Base-by-base conservation (phyloP, 1,140 invertebrate genomes). In the Holotrichia oblita region DNA sequence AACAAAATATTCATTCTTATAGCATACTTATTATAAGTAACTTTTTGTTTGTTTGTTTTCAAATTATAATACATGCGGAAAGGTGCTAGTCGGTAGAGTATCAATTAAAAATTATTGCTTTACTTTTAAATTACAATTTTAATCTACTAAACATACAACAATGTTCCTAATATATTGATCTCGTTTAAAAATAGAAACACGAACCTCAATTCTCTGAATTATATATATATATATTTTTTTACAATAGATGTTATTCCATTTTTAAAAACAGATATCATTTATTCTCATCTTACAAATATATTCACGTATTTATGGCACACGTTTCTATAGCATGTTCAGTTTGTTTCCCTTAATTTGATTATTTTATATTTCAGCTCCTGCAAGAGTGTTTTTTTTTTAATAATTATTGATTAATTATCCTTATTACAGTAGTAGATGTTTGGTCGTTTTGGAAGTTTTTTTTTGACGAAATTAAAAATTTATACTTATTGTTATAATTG, bases 361-460 rank as follows among this genome's bases (percentile, higher is more conserved):
- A 8, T 40, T 74, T 74, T 72, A 24, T 74, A 78, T 73, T 82
- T 81, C 79, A 81, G 79, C 78, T 81, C 78, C 24, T 76, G 78
- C 78, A 79, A 79, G 44, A 82, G 77, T 81, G 27, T 55, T 80
- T 80, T 79, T n/a, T n/a, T 69, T 74, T 40, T 40, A 42, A 72
- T 78, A 59, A 73, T 64, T 78, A 64, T 44, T 73, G 59, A 64
- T 40, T 78, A 73, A 74, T 74, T 74, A 40, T 77, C 73, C 40
- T 78, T 73, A 42, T 55, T 73, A 73, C 17, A 27, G 61, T 69
- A 69, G 61, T 69, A 69, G 61, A 69, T 69, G 44, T 14, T 48
- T 48, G 61, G 27, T 69, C 7, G 8, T 61, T 69, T 69, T 34
- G 4, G 22, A 48, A 48, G 44, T 48, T 48, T 69, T 69, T n/a